A percentile compares a stretch with the other conserved stretches of the same genome.
Conservation (phyloP, 2,113 vertebrate genomes). For the Ancistrus triradiatus region DNA sequence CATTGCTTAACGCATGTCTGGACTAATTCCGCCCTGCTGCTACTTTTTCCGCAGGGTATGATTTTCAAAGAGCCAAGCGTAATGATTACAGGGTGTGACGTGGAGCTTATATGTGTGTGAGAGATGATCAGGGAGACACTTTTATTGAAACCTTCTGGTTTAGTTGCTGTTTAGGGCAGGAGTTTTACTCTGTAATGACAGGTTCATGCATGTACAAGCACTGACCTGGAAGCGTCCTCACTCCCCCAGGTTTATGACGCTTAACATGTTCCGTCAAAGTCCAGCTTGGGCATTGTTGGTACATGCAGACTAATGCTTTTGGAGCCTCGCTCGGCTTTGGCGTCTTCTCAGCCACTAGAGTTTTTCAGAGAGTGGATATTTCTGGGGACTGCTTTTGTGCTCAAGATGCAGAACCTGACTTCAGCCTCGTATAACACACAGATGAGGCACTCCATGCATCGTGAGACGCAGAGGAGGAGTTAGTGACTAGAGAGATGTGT, state of each 20-base stretch:
- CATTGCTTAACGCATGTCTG: constrained; percentile 72
- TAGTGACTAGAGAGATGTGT: constrained; percentile 44
- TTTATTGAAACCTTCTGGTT: constrained; percentile 5
- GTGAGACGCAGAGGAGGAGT: constrained; percentile 48
- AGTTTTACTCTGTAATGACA: not conserved
- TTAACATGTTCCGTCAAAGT: constrained; percentile 18
- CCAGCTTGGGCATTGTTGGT: not conserved
- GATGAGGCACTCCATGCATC: constrained; percentile 49
- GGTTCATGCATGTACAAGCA: not conserved
- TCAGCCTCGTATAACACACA: constrained; percentile 43
- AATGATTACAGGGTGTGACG: constrained; percentile 63
- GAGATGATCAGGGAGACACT: constrained; percentile 14
- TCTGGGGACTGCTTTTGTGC: constrained; percentile 4
- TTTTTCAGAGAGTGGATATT: constrained; percentile 7
- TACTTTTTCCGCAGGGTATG: constrained; percentile 57
- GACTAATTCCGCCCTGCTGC: constrained; percentile 63
- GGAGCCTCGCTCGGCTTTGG: not conserved
- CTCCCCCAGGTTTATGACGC: not conserved
- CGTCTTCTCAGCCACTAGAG: not conserved
- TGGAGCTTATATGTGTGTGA: constrained; percentile 20
- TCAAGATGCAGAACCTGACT: constrained; percentile 32
- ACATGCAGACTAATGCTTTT: not conserved
- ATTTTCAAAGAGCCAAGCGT: constrained; percentile 59
- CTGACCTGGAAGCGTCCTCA: not conserved
- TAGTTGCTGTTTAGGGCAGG: not conserved